These are phyloP conservation scores for Poecilia picta DNA, from an alignment of 2,797 vertebrate genomes.

Conservation along the genomic window DNA sequence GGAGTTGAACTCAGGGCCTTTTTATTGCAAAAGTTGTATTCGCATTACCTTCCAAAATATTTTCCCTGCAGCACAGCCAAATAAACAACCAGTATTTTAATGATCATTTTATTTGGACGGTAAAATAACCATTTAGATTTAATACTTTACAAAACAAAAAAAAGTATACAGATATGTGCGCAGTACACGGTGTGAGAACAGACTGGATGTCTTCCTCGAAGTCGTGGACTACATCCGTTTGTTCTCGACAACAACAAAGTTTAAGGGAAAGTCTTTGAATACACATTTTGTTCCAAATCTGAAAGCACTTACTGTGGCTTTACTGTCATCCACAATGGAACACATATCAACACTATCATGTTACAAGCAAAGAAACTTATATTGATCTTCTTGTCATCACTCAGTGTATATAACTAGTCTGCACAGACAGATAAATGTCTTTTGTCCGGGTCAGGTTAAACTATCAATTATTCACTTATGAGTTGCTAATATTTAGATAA, in stretches of 20 bases:
- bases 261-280: constrained; percentile 56
- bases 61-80: neutral
- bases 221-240: constrained; percentile 38
- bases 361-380: constrained; percentile 39
- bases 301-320: constrained; percentile 54
- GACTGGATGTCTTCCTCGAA: constrained; percentile 36
- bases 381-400: constrained; percentile 44
- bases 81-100: neutral
- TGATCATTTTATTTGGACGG: neutral
- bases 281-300: constrained; percentile 38
- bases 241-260: constrained; percentile 40
- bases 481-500: constrained; percentile 27
- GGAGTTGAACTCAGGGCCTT: constrained; percentile 7
- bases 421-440: constrained; percentile 24
- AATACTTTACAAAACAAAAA: constrained; percentile 32
- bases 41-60: neutral
- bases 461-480: constrained; percentile 17
- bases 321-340: constrained; percentile 39
- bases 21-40: neutral
- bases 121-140: constrained; percentile 36
- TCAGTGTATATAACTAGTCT: constrained; percentile 47
- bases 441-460: constrained; percentile 28
- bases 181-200: constrained; percentile 53
- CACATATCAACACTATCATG: constrained; percentile 22
- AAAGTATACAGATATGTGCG: constrained; percentile 44